Percentiles rank a stretch among this genome's conserved stretches.
Evolutionary conservation across 1,140 invertebrate genomes (phyloP).

Genomic region (Drosophila fuyamai): DNA sequence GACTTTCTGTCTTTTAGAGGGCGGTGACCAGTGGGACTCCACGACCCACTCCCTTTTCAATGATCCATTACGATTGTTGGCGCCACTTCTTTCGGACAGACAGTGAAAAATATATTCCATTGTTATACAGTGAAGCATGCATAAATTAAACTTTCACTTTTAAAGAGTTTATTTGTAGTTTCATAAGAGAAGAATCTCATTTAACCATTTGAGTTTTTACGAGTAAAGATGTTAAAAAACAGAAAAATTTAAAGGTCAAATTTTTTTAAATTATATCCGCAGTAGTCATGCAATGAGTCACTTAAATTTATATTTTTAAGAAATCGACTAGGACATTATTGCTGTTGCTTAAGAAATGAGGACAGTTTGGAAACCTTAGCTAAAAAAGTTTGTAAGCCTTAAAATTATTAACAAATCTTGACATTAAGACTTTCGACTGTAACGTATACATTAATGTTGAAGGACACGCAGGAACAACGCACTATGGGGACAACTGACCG

Average conservation of each 20-base stretch:
- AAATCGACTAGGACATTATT: too few species aligned
- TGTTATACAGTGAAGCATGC: slow-evolving; percentile 26
- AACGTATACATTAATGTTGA: slow-evolving; percentile 18
- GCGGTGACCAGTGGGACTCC: slow-evolving; percentile 35
- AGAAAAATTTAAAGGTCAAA: too few species aligned
- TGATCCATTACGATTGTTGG: slow-evolving; percentile 70
- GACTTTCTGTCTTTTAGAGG: slow-evolving; percentile 48
- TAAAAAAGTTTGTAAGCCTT: too few species aligned
- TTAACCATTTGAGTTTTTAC: too few species aligned
- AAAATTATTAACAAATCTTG: neutral
- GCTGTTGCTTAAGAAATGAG: too few species aligned
- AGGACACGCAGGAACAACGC: slow-evolving; percentile 45
- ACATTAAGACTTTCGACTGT: neutral
- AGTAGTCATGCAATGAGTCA: too few species aligned
- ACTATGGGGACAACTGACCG: slow-evolving; percentile 62
- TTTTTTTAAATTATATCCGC: too few species aligned
- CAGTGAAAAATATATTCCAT: slow-evolving; percentile 46
- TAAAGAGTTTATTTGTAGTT: too few species aligned
- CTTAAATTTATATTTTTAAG: too few species aligned
- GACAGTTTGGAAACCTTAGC: too few species aligned
- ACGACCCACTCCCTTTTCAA: slow-evolving; percentile 7
- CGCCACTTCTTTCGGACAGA: slow-evolving; percentile 61
- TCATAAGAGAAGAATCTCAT: too few species aligned
- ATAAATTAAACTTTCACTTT: neutral
- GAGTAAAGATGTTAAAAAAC: too few species aligned